Base-by-base conservation (phyloP, 2,113 vertebrate genomes). In the Alethe diademata region DNA sequence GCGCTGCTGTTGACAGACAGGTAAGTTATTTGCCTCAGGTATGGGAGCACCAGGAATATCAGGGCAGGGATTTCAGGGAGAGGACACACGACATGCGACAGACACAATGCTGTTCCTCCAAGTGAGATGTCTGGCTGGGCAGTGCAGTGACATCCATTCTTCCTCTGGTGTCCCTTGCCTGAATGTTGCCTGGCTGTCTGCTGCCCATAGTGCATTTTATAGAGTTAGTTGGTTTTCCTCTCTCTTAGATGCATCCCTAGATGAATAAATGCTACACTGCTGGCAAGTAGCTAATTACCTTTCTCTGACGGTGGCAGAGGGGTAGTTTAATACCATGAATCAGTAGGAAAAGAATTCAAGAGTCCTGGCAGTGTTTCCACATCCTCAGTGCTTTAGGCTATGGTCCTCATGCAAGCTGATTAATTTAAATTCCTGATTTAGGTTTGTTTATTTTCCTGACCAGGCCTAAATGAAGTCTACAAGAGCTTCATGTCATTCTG, bases 81-180 rank as follows among this genome's bases (percentile, higher is more conserved):
- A 25, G 8, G 6, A n/a, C 15, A 13, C 10, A 13, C 0, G 1
- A 11, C 16, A 17, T 0, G 2, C 42, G 43, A 33, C 33, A 25
- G 35, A 29, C 20, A 36, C 14, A 33, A 0, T 4, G 29, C 45
- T 79, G 19, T 15, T 72, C 15, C 20, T 69, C 19, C 62, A 38
- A 5, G 51, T 23, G 57, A 60, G 7, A 5, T 61, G 53, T 40
- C 1, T 4, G 26, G 16, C 40, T 19, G 12, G 5, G 22, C 12
- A 12, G 15, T 50, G 12, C 26, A 22, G 14, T 33, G n/a, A 25
- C 8, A 22, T 23, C 6, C 45, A 0, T 24, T 69, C 11, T 19
- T 50, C 1, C 18, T 24, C 7, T 26, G 33, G 6, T 36, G n/a
- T 47, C 12, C 35, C 28, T 64, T 53, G 6, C 38, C 29, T n/a